Base-by-base conservation (phyloP, 1,140 invertebrate genomes). In the Temnothorax curvispinosus region DNA sequence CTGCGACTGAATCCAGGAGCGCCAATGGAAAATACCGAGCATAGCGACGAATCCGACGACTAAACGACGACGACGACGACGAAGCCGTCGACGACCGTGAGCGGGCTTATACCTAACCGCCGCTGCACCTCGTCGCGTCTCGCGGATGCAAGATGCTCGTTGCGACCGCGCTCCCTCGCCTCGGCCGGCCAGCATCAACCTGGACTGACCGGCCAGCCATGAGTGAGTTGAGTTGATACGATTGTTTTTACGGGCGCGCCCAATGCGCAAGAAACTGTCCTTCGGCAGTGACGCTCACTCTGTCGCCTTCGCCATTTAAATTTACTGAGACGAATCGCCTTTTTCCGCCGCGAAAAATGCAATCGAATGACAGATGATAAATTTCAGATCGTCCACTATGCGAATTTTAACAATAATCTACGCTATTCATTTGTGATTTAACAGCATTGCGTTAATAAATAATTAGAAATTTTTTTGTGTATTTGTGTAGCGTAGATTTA, bases 201-300 rank as follows among this genome's bases (percentile, higher is more conserved):
- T 85, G 86, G 84, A 85, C 85, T 89, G 93, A 92, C 91, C 92
- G 89, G 91, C 92, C 93, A 93, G 92, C 93, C 91, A 93, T 88
- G 89, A 90, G 86, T 89, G 85, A 89, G 90, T 87, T 86, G 89
- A 91, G 90, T 94, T 93, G 93, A 94, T 94, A 93, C 94, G 93
- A 94, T 94, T 94, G 93, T 95, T 95, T 95, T 95, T 94, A 94
- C 93, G 89, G 94, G 87, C 93, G 92, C 94, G 93, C 93, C 93
- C 91, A 94, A 89, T 89, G 90, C 90, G 84, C 93, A 95, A 95
- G 93, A 95, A 95, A 94, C 91, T 94, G 94, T 95, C 93, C 94
- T 94, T 93, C 94, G 87, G 38, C 94, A 94, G 93, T 94, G 94
- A 94, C 89, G 87, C 94, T 94, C 94, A 94, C 93, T 75, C 93